Conservation (phyloP, 2,888 invertebrate species). For the Pyralis farinalis region DNA sequence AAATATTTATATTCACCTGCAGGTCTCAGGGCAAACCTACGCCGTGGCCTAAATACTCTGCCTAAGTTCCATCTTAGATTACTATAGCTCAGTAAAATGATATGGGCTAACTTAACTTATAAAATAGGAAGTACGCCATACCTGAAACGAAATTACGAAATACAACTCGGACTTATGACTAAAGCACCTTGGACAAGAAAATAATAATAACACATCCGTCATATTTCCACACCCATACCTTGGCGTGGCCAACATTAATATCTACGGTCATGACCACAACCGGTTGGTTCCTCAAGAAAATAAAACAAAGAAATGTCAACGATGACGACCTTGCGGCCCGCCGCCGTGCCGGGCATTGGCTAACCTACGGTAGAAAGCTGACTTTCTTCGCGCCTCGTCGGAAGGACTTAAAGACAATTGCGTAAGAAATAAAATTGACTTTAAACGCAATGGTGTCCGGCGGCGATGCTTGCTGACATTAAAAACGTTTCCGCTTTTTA, state of each 20-base stretch:
- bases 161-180: not conserved
- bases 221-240: constrained; percentile 17
- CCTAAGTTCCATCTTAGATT: too few species aligned
- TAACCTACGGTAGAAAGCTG: constrained; percentile 49
- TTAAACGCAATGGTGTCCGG: constrained; percentile 21
- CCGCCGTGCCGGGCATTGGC: constrained; percentile 19
- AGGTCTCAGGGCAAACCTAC: too few species aligned
- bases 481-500: constrained; percentile 25
- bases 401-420: constrained; percentile 27
- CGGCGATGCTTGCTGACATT: constrained; percentile 20
- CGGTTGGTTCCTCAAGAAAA: constrained; percentile 27
- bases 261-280: constrained; percentile 43
- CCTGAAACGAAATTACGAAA: not conserved
- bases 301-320: constrained; percentile 50
- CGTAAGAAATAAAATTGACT: constrained; percentile 19
- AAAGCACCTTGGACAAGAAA: constrained; percentile 5
- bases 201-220: constrained; percentile 11
- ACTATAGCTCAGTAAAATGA: too few species aligned
- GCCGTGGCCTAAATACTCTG: too few species aligned
- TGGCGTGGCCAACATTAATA: constrained; percentile 11
- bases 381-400: constrained; percentile 45
- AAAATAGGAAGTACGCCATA: too few species aligned
- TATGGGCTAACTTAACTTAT: too few species aligned
- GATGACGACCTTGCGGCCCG: constrained; percentile 41
- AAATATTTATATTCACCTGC: too few species aligned